These are phyloP conservation scores for Paracentrotus lividus DNA, from an alignment of 53 echinoderm and acorn worm genomes.

Conservation along the genomic window DNA sequence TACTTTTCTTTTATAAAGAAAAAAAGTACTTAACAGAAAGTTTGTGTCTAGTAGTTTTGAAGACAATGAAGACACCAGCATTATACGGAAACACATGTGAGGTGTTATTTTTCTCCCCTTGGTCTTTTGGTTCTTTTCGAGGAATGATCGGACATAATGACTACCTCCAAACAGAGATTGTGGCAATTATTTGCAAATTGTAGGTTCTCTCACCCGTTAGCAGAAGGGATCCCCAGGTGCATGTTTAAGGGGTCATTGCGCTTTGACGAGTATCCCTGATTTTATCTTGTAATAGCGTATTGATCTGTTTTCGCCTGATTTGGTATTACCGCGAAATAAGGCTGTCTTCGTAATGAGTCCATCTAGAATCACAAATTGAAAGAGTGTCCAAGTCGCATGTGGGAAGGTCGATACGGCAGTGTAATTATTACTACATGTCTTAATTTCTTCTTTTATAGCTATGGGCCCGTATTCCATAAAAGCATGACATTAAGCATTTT, in stretches of 20 bases:
- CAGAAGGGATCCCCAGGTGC: neutral
- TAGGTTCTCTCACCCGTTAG: neutral
- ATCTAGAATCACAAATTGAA: slow-evolving; percentile 3
- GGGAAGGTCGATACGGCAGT: neutral
- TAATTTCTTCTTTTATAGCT: neutral
- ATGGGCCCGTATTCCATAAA: too few species aligned
- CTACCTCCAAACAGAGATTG: too few species aligned
- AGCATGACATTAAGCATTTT: too few species aligned
- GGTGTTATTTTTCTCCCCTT: too few species aligned
- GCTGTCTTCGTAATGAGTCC: neutral
- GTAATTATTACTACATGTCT: neutral
- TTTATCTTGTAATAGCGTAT: slow-evolving; percentile 29
- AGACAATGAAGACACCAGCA: too few species aligned
- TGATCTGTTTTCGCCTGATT: slow-evolving; percentile 28
- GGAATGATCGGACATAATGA: too few species aligned
- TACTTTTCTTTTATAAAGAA: too few species aligned
- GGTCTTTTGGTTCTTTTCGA: too few species aligned
- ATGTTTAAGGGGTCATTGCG: neutral
- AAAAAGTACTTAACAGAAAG: too few species aligned
- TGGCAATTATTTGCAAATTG: slow-evolving; percentile 3
- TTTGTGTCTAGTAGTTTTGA: too few species aligned
- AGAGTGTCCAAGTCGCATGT: neutral
- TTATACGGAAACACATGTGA: too few species aligned
- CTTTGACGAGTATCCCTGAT: neutral
- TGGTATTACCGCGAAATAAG: slow-evolving; percentile 13